Conservation (phyloP, 92 coral and sea anemone genomes). For the Siderastrea siderea region DNA sequence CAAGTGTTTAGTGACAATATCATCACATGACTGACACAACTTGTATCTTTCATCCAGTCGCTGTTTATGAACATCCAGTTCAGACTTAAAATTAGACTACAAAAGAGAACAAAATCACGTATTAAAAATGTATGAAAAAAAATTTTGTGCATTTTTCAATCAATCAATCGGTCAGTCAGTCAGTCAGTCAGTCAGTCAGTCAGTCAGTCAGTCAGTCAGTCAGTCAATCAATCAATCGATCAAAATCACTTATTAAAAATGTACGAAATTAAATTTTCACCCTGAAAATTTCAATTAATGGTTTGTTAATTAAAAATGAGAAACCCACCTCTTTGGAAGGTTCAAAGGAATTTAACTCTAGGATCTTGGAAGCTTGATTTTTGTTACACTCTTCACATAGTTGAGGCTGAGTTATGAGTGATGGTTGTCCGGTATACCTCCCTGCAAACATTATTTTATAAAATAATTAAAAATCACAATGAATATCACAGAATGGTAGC, state of each 20-base stretch:
- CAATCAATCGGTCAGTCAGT: too few species aligned
- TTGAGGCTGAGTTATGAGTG: conserved; percentile 56
- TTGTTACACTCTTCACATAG: conserved; percentile 46
- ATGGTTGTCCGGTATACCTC: conserved; percentile 51
- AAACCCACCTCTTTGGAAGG: conserved; percentile 46
- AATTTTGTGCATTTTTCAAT: background rate
- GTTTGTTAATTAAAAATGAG: background rate
- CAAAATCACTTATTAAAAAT: too few species aligned
- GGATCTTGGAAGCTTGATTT: conserved; percentile 55
- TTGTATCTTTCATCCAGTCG: conserved; percentile 48
- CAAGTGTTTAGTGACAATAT: conserved; percentile 53
- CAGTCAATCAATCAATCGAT: too few species aligned
- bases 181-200: too few species aligned
- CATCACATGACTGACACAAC: conserved; percentile 38
- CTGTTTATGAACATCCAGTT: conserved; percentile 32
- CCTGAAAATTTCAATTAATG: background rate
- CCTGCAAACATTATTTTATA: conserved; percentile 1
- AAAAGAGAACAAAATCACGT: background rate
- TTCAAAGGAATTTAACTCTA: conserved; percentile 48
- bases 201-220: too few species aligned
- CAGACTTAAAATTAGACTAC: conserved; percentile 28
- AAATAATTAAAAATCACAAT: too few species aligned
- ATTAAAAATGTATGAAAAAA: background rate
- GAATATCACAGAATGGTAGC: too few species aligned
- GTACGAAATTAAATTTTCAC: background rate